Base-by-base conservation (phyloP, 2,888 invertebrate genomes). In the Hemithea aestivaria region DNA sequence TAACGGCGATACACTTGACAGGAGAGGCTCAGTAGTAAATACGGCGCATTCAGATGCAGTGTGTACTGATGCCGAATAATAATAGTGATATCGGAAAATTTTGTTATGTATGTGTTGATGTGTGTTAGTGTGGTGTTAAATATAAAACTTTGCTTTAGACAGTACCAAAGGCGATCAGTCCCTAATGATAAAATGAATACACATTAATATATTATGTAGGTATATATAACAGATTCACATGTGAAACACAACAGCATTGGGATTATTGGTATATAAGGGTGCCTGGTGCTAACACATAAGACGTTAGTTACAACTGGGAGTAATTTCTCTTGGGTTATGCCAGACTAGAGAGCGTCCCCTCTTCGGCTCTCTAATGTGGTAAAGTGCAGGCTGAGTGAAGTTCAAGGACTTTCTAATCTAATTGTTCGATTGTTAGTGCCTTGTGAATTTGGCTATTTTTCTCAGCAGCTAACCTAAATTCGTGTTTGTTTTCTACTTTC, bases 31-130 rank as follows among this genome's bases (percentile, higher is more conserved):
- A 63, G 65, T 69, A 58, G 62, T 52, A 68, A 59, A 65, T 62
- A 74, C 69, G 73, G 71, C 78, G 72, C 81, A 81, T 81, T 82
- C 78, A 62, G 66, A 74, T 78, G 78, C 72, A 70, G 73, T 77
- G 70, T 77, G 62, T 64, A 68, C 62, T 67, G 70, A 72, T 71
- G 67, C 68, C 72, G 70, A 67, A 62, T 50, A n/a, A n/a, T n/a
- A n/a, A 64, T 32, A 56, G 61, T 67, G 63, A 43, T 20, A 37
- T 34, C 25, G 58, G 61, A 65, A 63, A 66, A 51, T 66, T 57
- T 61, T 64, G 55, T 66, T 66, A 53, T 68, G 58, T 71, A 41
- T 66, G 58, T 66, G 52, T 59, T 49, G 45, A 53, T 53, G 45
- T 59, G 60, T 63, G 53, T 56, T 51, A 53, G 46, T 55, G 23